A percentile compares a stretch with the other conserved stretches of the same genome.
Evolutionary conservation across 2,888 invertebrate genomes (phyloP).

Genomic region (Hoplodrina blanda): DNA sequence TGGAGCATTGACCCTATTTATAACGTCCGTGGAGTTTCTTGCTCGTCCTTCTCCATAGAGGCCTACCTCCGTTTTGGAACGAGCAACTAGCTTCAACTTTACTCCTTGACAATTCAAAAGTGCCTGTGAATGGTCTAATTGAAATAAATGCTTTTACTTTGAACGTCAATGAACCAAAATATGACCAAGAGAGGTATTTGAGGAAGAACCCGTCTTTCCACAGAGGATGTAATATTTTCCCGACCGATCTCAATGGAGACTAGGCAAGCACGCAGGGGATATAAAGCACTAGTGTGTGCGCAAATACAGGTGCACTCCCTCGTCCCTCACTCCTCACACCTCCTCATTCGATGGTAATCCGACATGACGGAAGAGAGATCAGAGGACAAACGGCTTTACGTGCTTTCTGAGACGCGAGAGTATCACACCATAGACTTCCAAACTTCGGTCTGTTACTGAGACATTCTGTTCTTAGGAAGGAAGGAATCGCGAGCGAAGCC

Average conservation of each 20-base stretch:
- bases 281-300: background rate
- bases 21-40: background rate
- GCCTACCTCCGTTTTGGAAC: no score
- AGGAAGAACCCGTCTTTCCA: background rate
- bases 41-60: no score
- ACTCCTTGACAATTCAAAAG: no score
- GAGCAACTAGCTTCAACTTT: no score
- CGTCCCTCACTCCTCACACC: no score
- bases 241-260: background rate
- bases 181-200: background rate
- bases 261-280: background rate
- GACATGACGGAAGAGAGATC: background rate
- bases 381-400: background rate
- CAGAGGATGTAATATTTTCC: background rate
- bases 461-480: background rate
- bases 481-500: no score
- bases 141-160: no score
- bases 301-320: no score
- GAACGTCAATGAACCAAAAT: background rate
- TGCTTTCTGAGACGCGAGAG: background rate
- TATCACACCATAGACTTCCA: background rate
- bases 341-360: no score
- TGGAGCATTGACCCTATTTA: constrained; percentile 1
- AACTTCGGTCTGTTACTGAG: background rate
- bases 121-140: no score